A percentile compares a stretch with the other conserved stretches of the same genome.
phyloP scores from a whole-genome alignment of 2,888 invertebrate genomes.

The Drosophila eohydei region DNA sequence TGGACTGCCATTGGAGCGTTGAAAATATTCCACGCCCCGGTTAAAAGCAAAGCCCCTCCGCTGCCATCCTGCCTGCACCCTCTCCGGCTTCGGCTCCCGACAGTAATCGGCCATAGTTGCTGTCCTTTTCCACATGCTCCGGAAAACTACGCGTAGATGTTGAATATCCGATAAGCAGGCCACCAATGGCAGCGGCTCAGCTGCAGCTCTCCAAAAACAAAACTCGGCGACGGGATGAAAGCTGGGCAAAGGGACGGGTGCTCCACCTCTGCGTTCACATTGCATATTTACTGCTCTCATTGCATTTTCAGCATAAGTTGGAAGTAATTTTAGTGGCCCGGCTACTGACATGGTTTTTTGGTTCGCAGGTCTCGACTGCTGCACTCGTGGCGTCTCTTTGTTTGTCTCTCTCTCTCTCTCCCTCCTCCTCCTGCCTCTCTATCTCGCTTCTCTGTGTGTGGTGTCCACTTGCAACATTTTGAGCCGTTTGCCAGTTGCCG shows the following conservation, averaged over 20 bases:
- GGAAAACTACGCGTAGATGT: slow-evolving; percentile 63
- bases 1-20: slow-evolving; percentile 59
- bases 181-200: slow-evolving; percentile 57
- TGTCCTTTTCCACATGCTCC: slow-evolving; percentile 64
- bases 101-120: slow-evolving; percentile 22
- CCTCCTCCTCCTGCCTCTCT: not conserved
- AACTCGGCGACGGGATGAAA: not conserved
- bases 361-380: not conserved
- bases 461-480: slow-evolving; percentile 57
- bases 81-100: not conserved
- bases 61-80: not conserved
- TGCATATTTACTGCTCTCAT: slow-evolving; percentile 67
- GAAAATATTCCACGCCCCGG: slow-evolving; percentile 58
- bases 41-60: slow-evolving; percentile 23
- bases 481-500: slow-evolving; percentile 19
- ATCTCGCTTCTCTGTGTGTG: slow-evolving; percentile 5
- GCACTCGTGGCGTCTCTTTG: not conserved
- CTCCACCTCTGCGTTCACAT: slow-evolving; percentile 16
- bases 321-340: slow-evolving; percentile 69
- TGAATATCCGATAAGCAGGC: slow-evolving; percentile 56
- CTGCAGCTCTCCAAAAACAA: slow-evolving; percentile 49
- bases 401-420: not conserved
- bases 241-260: not conserved
- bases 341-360: slow-evolving; percentile 50
- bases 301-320: slow-evolving; percentile 80